Base-by-base conservation (phyloP, 1,140 invertebrate species). In the Neodiprion pinetum region DNA sequence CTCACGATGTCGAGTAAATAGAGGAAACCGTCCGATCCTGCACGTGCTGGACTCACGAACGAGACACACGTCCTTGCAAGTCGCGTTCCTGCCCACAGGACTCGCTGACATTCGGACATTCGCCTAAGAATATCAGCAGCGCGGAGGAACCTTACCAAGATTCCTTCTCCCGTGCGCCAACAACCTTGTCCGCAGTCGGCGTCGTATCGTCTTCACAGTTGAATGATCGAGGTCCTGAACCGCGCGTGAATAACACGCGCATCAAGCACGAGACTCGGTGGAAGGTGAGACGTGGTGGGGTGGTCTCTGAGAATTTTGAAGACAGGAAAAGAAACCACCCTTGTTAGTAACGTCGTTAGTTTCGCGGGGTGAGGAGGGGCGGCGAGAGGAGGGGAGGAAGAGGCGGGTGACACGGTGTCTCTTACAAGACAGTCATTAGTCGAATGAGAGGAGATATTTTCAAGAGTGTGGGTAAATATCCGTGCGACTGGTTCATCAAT, bases 341-440 rank as follows among this genome's bases (percentile, higher is more conserved):
- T 61, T 61, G 53, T 61, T 61, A 61, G 53, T 61, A 61, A 61
- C 53, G 53, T 61, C 53, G 53, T 61, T 61, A 61, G 53, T 61
- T 61, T 61, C 5, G 5, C 28, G 28, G 61, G 61, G 17, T 7
- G 61, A 65, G 12, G 61, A 65, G 7, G 61, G 17, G 12, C 8
- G 21, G 21, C 12, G 17, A 21, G 67, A 23, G 23, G 14, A 23
- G 67, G 67, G 40, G 21, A 69, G 40, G 23, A 21, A 65, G 21
- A 69, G 67, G 72, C 73, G 79, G 76, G 76, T 80, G 78, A 80
- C 75, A 76, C 72, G 78, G 79, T 83, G 80, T 83, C 82, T 83
- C 79, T 82, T 82, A 80, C 77, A 74, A 78, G 79, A 72, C 75
- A 79, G 81, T 88, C 87, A 87, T 88, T 88, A 88, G 82, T 82